Evolutionary conservation across 2,888 invertebrate genomes (phyloP).

Genomic region (Acanthosepion pharaonis): DNA sequence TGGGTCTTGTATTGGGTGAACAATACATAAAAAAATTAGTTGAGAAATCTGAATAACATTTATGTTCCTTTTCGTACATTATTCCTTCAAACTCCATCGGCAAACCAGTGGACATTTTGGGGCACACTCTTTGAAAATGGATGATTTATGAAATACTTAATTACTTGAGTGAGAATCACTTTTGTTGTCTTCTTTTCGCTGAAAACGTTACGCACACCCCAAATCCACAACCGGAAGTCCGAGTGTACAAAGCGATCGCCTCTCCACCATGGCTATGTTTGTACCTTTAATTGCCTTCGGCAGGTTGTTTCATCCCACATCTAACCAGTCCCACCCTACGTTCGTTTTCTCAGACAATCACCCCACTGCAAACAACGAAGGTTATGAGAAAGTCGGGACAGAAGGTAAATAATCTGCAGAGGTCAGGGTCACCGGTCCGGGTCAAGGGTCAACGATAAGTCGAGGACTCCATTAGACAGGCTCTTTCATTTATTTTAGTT

Average conservation of each 20-base stretch:
- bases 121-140: background rate
- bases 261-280: background rate
- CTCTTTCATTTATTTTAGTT: background rate
- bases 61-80: no score
- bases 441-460: background rate
- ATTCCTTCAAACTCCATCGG: no score
- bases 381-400: background rate
- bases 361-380: background rate
- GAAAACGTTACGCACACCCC: background rate
- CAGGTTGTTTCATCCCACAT: background rate
- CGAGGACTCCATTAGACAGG: background rate
- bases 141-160: background rate
- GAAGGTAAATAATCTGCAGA: background rate
- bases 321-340: background rate
- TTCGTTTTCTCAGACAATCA: background rate
- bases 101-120: background rate
- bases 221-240: background rate
- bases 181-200: background rate
- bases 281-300: background rate
- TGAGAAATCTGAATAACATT: no score
- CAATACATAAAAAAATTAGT: no score
- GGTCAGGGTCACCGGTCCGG: background rate
- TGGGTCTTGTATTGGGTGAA: no score
- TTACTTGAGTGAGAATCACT: background rate
- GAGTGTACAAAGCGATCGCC: background rate